Conservation (phyloP, 30 jellyfish, hydroid and myxozoan species). For the Chrysaora quinquecirrha region DNA sequence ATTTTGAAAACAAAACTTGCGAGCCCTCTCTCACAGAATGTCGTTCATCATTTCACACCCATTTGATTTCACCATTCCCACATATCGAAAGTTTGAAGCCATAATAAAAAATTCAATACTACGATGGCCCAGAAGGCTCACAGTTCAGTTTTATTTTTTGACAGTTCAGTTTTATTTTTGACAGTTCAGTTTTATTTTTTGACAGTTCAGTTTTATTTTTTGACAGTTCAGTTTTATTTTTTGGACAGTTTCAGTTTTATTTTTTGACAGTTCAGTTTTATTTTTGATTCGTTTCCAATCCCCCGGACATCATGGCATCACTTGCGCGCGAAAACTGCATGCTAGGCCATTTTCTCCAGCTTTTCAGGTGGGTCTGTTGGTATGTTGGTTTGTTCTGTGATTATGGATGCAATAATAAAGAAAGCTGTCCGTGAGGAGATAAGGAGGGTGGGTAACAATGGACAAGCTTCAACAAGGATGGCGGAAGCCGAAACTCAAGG, state of each 20-base stretch:
- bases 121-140: slow-evolving; percentile 7
- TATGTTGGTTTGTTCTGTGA: slow-evolving; percentile 1
- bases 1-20: no score
- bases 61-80: no score
- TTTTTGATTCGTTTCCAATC: not conserved
- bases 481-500: slow-evolving; percentile 1
- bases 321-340: not conserved
- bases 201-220: not conserved
- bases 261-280: not conserved
- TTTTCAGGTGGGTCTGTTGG: slow-evolving; percentile 1
- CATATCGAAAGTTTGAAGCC: no score
- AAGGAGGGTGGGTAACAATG: no score
- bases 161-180: not conserved
- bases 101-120: no score
- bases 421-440: not conserved
- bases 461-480: slow-evolving; percentile 4
- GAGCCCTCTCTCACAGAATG: no score
- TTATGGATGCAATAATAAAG: not conserved
- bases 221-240: not conserved
- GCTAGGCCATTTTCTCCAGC: slow-evolving; percentile 6
- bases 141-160: not conserved
- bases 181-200: no score
- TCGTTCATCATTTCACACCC: no score
- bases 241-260: not conserved
- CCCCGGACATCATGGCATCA: slow-evolving; percentile 7